Conservation (phyloP, 2,888 invertebrate genomes). For the Sipunculus nudus region DNA sequence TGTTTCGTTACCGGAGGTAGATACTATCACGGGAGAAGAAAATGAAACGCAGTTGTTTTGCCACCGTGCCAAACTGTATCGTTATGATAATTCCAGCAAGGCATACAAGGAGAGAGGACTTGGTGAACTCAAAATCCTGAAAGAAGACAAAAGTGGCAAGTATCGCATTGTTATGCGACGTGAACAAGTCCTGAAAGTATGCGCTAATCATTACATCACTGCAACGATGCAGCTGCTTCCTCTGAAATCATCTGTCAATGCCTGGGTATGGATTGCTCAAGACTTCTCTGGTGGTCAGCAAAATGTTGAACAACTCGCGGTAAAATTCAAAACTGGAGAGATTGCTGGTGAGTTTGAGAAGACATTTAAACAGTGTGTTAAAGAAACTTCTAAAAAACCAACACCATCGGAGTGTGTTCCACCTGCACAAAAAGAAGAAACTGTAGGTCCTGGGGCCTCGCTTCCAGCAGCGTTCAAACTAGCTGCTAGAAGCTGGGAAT, state of each 20-base stretch:
- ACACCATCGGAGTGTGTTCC: too few species aligned
- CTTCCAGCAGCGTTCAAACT: slow-evolving; percentile 69
- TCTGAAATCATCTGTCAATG: slow-evolving; percentile 72
- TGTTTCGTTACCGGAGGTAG: too few species aligned
- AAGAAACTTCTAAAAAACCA: neutral
- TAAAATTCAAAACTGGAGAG: slow-evolving; percentile 82
- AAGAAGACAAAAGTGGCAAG: slow-evolving; percentile 66
- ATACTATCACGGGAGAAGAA: slow-evolving; percentile 88
- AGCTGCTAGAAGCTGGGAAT: slow-evolving; percentile 74
- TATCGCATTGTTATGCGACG: slow-evolving; percentile 87
- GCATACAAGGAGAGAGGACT: slow-evolving; percentile 95
- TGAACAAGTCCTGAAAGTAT: slow-evolving; percentile 88
- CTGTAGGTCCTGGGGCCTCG: too few species aligned
- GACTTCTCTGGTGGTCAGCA: slow-evolving; percentile 85
- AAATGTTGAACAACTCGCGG: slow-evolving; percentile 79
- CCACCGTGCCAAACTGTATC: slow-evolving; percentile 83
- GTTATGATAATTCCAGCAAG: slow-evolving; percentile 76
- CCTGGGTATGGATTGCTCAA: slow-evolving; percentile 66
- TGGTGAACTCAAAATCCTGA: slow-evolving; percentile 83
- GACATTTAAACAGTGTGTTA: slow-evolving; percentile 71
- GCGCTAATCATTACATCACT: slow-evolving; percentile 88
- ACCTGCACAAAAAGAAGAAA: too few species aligned
- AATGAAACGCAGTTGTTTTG: slow-evolving; percentile 82
- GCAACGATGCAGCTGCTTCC: slow-evolving; percentile 79
- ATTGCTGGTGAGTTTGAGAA: slow-evolving; percentile 78